phyloP scores from a whole-genome alignment of 2,888 invertebrate genomes.

The Aelia acuminata region DNA sequence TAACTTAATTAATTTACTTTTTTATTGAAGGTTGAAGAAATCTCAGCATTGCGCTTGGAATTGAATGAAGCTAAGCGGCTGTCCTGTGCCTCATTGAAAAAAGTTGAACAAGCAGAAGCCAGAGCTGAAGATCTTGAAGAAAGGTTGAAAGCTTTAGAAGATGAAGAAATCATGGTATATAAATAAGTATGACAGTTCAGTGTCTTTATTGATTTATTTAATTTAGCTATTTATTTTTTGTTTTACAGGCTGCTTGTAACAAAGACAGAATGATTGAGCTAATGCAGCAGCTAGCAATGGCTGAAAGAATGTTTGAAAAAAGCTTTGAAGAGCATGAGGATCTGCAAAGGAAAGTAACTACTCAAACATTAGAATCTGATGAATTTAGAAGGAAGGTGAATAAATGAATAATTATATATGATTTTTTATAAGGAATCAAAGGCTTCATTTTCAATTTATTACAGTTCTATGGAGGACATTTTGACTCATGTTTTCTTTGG shows the following conservation, averaged over 20 bases:
- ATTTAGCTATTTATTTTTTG: background rate
- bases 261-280: conserved; percentile 78
- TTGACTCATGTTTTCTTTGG: too few species aligned
- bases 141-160: conserved; percentile 12
- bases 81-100: background rate
- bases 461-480: too few species aligned
- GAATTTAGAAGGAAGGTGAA: conserved; percentile 77
- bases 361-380: conserved; percentile 78
- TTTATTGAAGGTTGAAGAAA: conserved; percentile 5
- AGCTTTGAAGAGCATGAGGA: conserved; percentile 74
- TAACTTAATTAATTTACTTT: background rate
- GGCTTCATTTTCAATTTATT: too few species aligned
- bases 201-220: background rate
- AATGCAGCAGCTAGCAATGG: conserved; percentile 72
- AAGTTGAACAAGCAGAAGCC: conserved; percentile 8
- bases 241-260: conserved; percentile 69
- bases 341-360: conserved; percentile 73
- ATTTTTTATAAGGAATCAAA: too few species aligned
- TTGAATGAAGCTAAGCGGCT: background rate
- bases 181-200: background rate
- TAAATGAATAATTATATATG: too few species aligned
- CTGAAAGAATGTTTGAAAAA: conserved; percentile 73
- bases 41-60: background rate
- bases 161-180: background rate
- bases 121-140: conserved; percentile 9